Base-by-base conservation (phyloP, 2,113 vertebrate genomes). In the Proterorhinus semilunaris region DNA sequence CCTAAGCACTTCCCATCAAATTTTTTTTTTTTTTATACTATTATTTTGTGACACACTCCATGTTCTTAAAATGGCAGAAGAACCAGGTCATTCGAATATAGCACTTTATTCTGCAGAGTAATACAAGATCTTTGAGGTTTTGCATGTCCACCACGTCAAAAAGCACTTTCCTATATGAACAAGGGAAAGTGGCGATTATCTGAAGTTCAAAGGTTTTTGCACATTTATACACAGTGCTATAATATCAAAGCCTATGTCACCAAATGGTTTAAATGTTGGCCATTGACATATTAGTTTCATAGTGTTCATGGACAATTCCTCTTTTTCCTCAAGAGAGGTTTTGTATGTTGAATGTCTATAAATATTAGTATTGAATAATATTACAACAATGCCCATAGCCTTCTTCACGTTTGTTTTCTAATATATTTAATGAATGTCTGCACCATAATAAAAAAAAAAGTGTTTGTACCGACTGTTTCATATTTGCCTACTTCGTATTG, bases 351-450 rank as follows among this genome's bases (percentile, higher is more conserved):
- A 79, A 87, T 88, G 80, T 92, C 86, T 91, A 91, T 85, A 92
- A 92, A 87, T 88, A 90, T 79, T 87, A 87, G 79, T 87, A 83
- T 86, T 84, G 78, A 90, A 80, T 76, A 83, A 80, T 89, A 84
- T 80, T 89, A 86, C 68, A 91, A 68, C 85, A 90, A 85, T 10
- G 81, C 68, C 75, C 83, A 86, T 88, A 86, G 81, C 85, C 87
- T 85, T 71, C 80, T 80, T 81, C 90, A 88, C 90, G 80, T 91
- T 90, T 80, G 87, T 92, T 92, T 93, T 92, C 87, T 93, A 92
- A 93, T 93, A 93, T 93, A 92, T 92, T 87, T 88, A 90, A 90
- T 85, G 83, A 81, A 87, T 90, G 88, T 90, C 80, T 87, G 87
- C 93, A 94, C 93, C 83, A 71, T 90, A 89, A 91, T 91, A 92